These are phyloP conservation scores for Ceratina japonica DNA, from an alignment of 1,140 invertebrate species.

Conservation along the genomic window DNA sequence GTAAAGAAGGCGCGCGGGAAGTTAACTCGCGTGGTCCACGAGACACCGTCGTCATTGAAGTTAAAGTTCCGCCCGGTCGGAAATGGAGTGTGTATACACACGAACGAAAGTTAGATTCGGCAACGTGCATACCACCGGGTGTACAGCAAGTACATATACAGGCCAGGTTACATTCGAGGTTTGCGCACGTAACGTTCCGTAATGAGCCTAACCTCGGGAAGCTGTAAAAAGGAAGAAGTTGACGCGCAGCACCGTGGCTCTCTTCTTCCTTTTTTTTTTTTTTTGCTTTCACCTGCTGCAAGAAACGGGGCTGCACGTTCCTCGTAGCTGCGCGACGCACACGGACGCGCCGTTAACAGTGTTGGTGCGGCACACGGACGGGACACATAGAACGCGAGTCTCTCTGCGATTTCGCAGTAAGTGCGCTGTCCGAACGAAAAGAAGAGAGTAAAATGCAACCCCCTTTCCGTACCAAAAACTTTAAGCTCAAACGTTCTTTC, in stretches of 20 bases:
- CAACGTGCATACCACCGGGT: background rate
- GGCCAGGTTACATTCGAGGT: constrained; percentile 2
- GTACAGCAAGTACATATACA: background rate
- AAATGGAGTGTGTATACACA: background rate
- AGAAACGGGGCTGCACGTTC: constrained; percentile 28
- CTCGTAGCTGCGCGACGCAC: background rate
- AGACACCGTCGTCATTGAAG: background rate
- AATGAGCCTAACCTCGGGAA: constrained; percentile 60
- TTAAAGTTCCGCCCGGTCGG: background rate
- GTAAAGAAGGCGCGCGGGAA: background rate
- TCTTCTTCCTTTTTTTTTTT: background rate
- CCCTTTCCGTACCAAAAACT: constrained; percentile 31
- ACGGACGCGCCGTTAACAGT: background rate
- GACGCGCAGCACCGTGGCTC: constrained; percentile 55
- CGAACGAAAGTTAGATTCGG: background rate
- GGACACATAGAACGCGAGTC: constrained; percentile 25
- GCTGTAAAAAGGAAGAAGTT: constrained; percentile 55
- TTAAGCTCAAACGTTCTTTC: constrained; percentile 25
- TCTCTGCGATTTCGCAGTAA: constrained; percentile 45
- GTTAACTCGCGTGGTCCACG: constrained; percentile 5
- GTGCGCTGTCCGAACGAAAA: constrained; percentile 48
- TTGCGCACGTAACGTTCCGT: constrained; percentile 61
- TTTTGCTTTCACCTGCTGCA: constrained; percentile 12
- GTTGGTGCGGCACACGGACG: background rate
- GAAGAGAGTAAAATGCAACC: constrained; percentile 37